Conservation (phyloP, 2,888 invertebrate genomes). For the Dilophus febrilis region DNA sequence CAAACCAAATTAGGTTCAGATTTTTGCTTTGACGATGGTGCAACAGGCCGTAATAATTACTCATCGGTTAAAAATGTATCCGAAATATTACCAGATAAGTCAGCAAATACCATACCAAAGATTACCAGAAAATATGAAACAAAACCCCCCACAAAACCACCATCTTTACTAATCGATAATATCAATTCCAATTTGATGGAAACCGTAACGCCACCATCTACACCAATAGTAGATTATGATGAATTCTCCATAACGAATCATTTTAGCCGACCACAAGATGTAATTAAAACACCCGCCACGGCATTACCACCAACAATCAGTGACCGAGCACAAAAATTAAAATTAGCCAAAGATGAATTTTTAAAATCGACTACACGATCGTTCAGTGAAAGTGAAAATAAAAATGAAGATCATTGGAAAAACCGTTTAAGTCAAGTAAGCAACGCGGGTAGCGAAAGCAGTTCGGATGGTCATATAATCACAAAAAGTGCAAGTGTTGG, state of each 20-base stretch:
- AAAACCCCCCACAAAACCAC: constrained; percentile 21
- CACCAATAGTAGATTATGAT: constrained; percentile 11
- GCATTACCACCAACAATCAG: constrained; percentile 19
- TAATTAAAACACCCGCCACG: no score
- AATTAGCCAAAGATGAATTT: constrained; percentile 57
- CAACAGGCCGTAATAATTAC: background rate
- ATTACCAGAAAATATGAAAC: constrained; percentile 24
- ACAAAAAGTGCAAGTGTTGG: constrained; percentile 59
- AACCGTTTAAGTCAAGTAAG: constrained; percentile 41
- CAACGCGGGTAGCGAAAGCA: constrained; percentile 42
- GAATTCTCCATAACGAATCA: no score
- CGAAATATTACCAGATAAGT: constrained; percentile 17
- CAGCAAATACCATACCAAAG: constrained; percentile 24
- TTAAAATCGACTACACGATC: constrained; percentile 23
- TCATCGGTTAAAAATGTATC: background rate
- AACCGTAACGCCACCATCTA: constrained; percentile 14
- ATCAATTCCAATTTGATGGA: constrained; percentile 1
- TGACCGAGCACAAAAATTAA: constrained; percentile 40
- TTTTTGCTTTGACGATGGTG: background rate
- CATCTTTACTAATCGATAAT: background rate
- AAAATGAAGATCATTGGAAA: constrained; percentile 12
- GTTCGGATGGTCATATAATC: constrained; percentile 33
- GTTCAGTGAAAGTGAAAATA: constrained; percentile 15
- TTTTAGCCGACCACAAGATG: constrained; percentile 8
- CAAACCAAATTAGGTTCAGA: constrained; percentile 11